These are phyloP conservation scores for Delia radicum DNA, from an alignment of 1,140 invertebrate species.

Conservation along the genomic window DNA sequence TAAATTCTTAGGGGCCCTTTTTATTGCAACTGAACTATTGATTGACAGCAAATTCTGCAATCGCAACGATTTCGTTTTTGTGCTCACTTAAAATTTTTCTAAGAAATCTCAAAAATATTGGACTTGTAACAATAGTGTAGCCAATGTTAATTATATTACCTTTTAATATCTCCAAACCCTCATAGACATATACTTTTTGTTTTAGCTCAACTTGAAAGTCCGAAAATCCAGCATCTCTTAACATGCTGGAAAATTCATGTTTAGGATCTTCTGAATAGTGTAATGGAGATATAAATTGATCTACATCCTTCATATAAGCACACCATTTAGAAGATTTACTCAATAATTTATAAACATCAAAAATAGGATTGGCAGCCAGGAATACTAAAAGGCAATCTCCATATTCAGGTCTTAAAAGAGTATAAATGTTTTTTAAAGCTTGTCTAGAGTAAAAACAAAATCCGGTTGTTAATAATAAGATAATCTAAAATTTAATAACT, in stretches of 20 bases:
- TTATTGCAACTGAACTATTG: too few species aligned
- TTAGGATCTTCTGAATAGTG: slow-evolving; percentile 64
- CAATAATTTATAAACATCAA: slow-evolving; percentile 67
- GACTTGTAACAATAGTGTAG: background rate
- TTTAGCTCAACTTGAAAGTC: slow-evolving; percentile 65
- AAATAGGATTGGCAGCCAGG: slow-evolving; percentile 70
- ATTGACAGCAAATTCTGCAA: too few species aligned
- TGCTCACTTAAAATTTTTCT: slow-evolving; percentile 53
- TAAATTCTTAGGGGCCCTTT: too few species aligned
- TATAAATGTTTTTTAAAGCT: slow-evolving; percentile 67
- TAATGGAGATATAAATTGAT: slow-evolving; percentile 67
- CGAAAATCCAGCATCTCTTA: slow-evolving; percentile 68
- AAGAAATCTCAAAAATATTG: background rate
- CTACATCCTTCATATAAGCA: slow-evolving; percentile 67
- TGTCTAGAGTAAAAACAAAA: slow-evolving; percentile 57
- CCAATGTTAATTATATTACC: slow-evolving; percentile 54
- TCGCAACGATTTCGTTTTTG: too few species aligned
- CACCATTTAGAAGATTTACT: slow-evolving; percentile 63
- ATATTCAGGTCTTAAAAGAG: slow-evolving; percentile 60
- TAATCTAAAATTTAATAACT: background rate
- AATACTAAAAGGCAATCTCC: slow-evolving; percentile 72
- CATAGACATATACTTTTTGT: slow-evolving; percentile 65
- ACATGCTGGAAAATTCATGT: slow-evolving; percentile 62
- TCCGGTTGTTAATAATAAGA: background rate
- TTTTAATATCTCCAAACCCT: slow-evolving; percentile 61